Base-by-base conservation (phyloP, 64 coral and sea anemone genomes). In the Montipora sp. region DNA sequence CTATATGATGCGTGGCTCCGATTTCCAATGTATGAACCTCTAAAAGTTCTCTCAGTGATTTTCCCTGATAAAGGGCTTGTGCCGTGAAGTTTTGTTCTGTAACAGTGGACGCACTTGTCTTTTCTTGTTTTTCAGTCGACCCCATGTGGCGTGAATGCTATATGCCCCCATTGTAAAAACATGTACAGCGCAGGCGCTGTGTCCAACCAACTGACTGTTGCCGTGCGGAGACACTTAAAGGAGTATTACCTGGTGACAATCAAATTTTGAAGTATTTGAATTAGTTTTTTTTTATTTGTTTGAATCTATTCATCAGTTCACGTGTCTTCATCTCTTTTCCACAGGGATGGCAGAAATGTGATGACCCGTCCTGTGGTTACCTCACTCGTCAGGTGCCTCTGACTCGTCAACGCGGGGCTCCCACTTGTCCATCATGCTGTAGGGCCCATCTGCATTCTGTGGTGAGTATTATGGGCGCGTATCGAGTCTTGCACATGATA, bases 321-420 rank as follows among this genome's bases (percentile, higher is more conserved):
- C 51, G 4, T 8, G n/a, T 60, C 24, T 15, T 81, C 10, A 61
- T 57, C 11, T 57, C 7, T 57, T 57, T 57, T 88, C 9, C 59
- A 14, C 65, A 98, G 96, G 96, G 96, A 3, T 98, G 96, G 96
- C 96, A 95, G 51, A 94, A 90, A 77, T 98, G 96, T 47, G 96
- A 98, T 16, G 96, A 98, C 51, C 96, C 93, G 5, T 98, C 96
- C 12, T 98, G 96, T 94, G 92, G 87, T 66, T 92, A 99, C 59
- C 84, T 83, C 3, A 96, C 98, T 23, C 92, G 98, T 71, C 92
- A 99, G 53, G 85, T 99, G 20, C 92, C 94, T 11, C 74, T 95
- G 9, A 75, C 68, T 48, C 89, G 66, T 89, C 84, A 92, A 8
- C 90, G 98, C 53, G 98, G 98, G 36, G 89, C 88, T 46, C 92